Evolutionary conservation across 1,140 invertebrate genomes (phyloP).

Genomic region (Rhyacophila brunnea): DNA sequence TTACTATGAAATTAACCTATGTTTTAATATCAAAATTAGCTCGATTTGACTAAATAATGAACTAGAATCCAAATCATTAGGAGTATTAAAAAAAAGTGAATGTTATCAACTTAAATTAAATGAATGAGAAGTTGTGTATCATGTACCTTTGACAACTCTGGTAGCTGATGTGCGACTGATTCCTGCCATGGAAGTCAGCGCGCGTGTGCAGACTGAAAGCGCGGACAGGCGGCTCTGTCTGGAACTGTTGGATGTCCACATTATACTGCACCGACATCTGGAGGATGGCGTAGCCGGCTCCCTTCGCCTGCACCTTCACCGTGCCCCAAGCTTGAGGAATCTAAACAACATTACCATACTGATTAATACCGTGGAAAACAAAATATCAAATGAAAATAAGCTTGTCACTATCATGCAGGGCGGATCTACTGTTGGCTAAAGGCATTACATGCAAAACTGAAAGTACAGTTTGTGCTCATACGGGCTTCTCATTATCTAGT

Average conservation of each 20-base stretch:
- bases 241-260: constrained; percentile 83
- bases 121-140: no score
- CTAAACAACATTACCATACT: no score
- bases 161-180: constrained; percentile 89
- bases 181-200: constrained; percentile 80
- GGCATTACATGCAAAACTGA: background rate
- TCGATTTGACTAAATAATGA: background rate
- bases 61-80: background rate
- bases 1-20: no score
- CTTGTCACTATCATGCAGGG: no score
- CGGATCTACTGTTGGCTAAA: no score
- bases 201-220: constrained; percentile 73
- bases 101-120: no score
- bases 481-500: no score
- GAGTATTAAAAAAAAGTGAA: background rate
- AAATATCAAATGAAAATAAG: no score
- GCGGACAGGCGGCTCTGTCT: constrained; percentile 77
- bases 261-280: constrained; percentile 95
- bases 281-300: constrained; percentile 86
- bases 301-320: constrained; percentile 84
- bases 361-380: no score
- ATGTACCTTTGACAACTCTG: constrained; percentile 78
- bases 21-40: no score
- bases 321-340: constrained; percentile 92
- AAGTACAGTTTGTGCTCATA: no score